Evolutionary conservation across 2,797 vertebrate genomes (phyloP), one percentile per base, ranked within the genome.

Genomic region (Clarias fuscus): DNA sequence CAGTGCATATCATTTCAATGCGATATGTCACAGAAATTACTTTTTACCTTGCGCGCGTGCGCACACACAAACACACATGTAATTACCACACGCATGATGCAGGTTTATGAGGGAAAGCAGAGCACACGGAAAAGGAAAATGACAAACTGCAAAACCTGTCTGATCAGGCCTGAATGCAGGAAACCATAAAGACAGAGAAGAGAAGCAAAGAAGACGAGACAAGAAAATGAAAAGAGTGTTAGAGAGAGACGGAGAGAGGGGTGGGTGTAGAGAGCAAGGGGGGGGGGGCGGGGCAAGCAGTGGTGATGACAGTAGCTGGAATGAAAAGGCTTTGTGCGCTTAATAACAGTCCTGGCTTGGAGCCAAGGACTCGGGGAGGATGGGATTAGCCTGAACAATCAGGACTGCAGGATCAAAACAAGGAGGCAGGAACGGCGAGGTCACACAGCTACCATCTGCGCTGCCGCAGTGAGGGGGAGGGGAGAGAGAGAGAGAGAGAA

Each of bases 371-470:
- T 96, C 93, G 88, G 92, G 93, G 96, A 96, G 95, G 96, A 94
- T 96, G 94, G 95, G 96, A 96, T 97, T 96, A 96, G 96, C 94
- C 95, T 94, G 96, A 96, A 97, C 96, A 96, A 96, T 97, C 96
- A 95, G 95, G 96, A 95, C 95, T 94, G 95, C 95, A 93, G 95
- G 96, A 96, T 96, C 96, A 96, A 96, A 96, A 97, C 95, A 96
- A 96, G 96, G 96, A 94, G 95, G 96, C 95, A 96, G 95, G 94
- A 96, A 96, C 95, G 94, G 94, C 93, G 94, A 96, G 96, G 96
- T 97, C 97, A 97, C 96, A 95, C 96, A 94, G 96, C 96, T 96
- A 96, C 97, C 97, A 97, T 98, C 96, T 98, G 97, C 92, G 94
- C 95, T 97, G 96, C 97, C 94, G 95, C 96, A 97, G 96, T 96